Evolutionary conservation across 1,140 invertebrate genomes (phyloP), one percentile per base, ranked within the genome.

Genomic region (Mactra quadrangularis): DNA sequence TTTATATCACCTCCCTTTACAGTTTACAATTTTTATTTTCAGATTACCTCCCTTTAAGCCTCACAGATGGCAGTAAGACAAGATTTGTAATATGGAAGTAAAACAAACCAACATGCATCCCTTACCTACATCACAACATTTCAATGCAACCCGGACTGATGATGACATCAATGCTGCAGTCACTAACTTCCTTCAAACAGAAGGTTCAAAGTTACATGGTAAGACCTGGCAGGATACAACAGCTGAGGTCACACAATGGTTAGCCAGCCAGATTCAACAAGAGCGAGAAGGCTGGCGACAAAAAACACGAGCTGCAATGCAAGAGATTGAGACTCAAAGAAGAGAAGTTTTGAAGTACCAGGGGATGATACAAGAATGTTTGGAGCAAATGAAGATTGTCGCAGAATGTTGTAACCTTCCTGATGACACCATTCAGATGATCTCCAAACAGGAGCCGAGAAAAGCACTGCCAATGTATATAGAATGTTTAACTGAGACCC

Each of bases 321-420:
- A 81, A n/a, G 85, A 89, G 45, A 85, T 89, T 15, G 87, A 89
- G 64, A 47, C 33, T 25, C 85, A 87, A 45, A 64, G 87, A 2
- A 83, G 82, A 52, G 76, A 74, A 33, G 66, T 71, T 7, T 68
- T 89, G 33, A 71, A 78, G 50, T 70, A 41, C 31, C 38, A 71
- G 15, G 45, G 47, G 17, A 11, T 75, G 1, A 70, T 87, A n/a
- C 86, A 85, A 31, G 79, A 82, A 38, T 72, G 66, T 38, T n/a
- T 52, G 1, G 83, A 83, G 9, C 83, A 85, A 17, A 84, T 87
- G 64, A 74, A 53, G 52, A 57, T 82, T 45, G 53, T 87, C 15
- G 82, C 74, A 13, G 77, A 87, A 31, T 82, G 71, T 50, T 83
- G 83, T 53, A 50, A 75, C 45, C 27, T 82, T 17, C 50, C 50